A percentile compares a stretch with the other conserved stretches of the same genome.
These are phyloP conservation scores for Mellilla xanthometata DNA, from an alignment of 2,888 invertebrate species.

Conservation along the genomic window DNA sequence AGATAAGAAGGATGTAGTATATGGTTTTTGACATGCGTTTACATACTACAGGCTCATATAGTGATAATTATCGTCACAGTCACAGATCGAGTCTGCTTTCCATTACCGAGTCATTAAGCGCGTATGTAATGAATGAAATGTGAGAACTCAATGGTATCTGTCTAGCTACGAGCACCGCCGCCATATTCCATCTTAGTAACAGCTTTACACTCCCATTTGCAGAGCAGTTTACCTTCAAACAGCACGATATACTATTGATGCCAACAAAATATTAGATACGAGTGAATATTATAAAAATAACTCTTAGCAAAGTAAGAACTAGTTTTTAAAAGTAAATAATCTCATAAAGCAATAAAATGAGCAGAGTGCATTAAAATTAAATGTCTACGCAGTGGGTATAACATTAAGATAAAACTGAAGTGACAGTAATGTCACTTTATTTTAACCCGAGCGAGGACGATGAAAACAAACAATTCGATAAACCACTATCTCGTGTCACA, in stretches of 20 bases:
- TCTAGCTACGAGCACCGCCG: constrained; percentile 13
- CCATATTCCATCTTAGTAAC: constrained; percentile 10
- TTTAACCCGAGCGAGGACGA: constrained; percentile 32
- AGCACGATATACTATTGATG: constrained; percentile 12
- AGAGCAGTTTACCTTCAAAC: constrained; percentile 25
- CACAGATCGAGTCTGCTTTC: constrained; percentile 20
- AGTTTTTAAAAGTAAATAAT: constrained; percentile 10
- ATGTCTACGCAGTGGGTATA: neutral
- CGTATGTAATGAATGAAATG: constrained; percentile 20
- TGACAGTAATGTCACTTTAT: constrained; percentile 26
- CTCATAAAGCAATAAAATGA: constrained; percentile 6
- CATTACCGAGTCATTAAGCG: constrained; percentile 23
- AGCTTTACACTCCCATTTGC: constrained; percentile 15
- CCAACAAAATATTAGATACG: constrained; percentile 2
- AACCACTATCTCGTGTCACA: constrained; percentile 28
- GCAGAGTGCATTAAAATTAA: constrained; percentile 1
- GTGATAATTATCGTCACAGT: constrained; percentile 6
- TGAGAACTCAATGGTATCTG: constrained; percentile 20
- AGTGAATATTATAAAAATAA: neutral
- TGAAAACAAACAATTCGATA: constrained; percentile 41
- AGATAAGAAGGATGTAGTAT: neutral
- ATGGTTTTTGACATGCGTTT: neutral
- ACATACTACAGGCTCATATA: neutral
- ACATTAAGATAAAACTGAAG: constrained; percentile 3
- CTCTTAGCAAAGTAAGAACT: neutral